Evolutionary conservation across 1,140 invertebrate species (phyloP).

Genomic region (Trachymyrmex septentrionalis): DNA sequence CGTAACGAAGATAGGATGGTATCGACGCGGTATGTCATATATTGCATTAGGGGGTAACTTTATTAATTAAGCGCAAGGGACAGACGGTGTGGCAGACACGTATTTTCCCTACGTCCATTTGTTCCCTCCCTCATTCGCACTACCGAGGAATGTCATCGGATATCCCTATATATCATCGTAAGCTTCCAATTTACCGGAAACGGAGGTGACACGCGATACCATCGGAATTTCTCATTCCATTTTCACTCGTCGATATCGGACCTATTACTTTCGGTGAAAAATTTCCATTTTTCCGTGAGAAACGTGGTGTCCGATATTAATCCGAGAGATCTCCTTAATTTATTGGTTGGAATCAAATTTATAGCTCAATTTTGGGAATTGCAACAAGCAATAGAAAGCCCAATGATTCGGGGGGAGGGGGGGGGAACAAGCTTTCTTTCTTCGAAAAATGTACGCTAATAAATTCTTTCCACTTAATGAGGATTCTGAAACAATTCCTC

Average conservation of each 20-base stretch:
- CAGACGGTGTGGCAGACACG: not conserved
- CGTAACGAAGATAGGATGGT: constrained; percentile 60
- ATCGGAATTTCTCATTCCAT: constrained; percentile 41
- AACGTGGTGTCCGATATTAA: constrained; percentile 15
- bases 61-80: constrained; percentile 72
- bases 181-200: constrained; percentile 53
- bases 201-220: constrained; percentile 44
- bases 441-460: not conserved
- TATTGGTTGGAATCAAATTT: not conserved
- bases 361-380: not conserved
- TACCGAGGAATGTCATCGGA: constrained; percentile 31
- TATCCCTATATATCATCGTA: constrained; percentile 47
- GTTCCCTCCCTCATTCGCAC: constrained; percentile 1
- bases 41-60: constrained; percentile 76
- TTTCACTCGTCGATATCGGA: constrained; percentile 21
- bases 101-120: constrained; percentile 35
- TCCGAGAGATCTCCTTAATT: not conserved
- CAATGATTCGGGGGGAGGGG: not conserved
- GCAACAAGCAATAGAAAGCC: not conserved
- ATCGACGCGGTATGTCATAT: constrained; percentile 48
- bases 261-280: constrained; percentile 22
- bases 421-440: not conserved
- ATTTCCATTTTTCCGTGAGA: constrained; percentile 41
- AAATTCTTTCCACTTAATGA: not conserved
- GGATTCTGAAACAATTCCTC: not conserved